phyloP scores from a whole-genome alignment of 2,888 invertebrate species.

The Archips crataeganus region DNA sequence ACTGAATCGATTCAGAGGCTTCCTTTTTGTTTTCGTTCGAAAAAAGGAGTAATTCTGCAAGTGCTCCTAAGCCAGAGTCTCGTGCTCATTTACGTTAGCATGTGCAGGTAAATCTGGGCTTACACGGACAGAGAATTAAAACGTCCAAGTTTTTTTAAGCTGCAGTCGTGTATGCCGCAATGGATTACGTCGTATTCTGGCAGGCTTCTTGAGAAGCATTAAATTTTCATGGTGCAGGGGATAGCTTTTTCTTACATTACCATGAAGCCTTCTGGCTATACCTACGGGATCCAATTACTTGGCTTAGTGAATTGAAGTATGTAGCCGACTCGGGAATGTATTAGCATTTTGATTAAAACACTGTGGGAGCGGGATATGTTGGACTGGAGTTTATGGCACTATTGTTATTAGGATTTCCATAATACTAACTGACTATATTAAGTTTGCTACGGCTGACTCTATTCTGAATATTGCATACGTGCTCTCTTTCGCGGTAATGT shows the following conservation, averaged over 20 bases:
- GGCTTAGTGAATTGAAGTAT: conserved; percentile 50
- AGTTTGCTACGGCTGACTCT: conserved; percentile 18
- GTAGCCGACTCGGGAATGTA: conserved; percentile 43
- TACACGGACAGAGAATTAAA: conserved; percentile 5
- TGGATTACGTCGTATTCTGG: conserved; percentile 67
- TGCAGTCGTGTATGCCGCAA: conserved; percentile 52
- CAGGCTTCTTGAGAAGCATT: conserved; percentile 72
- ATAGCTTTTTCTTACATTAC: conserved; percentile 63
- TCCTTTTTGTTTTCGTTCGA: background rate
- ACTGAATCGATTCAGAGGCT: background rate
- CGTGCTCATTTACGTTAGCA: background rate
- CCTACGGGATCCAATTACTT: conserved; percentile 57
- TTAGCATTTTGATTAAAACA: conserved; percentile 46
- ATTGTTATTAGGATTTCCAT: conserved; percentile 41
- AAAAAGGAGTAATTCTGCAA: background rate
- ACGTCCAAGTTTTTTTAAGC: conserved; percentile 50
- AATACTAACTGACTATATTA: conserved; percentile 35
- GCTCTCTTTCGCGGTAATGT: conserved; percentile 29
- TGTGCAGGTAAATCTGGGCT: conserved; percentile 3
- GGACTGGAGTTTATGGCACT: conserved; percentile 35
- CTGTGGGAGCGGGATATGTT: conserved; percentile 31
- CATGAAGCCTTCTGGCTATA: conserved; percentile 62
- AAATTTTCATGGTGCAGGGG: conserved; percentile 62
- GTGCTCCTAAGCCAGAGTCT: background rate
- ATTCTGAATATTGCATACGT: conserved; percentile 33